A percentile compares a stretch with the other conserved stretches of the same genome.
phyloP scores from a whole-genome alignment of 1,140 invertebrate genomes.

The Oryctes rhinoceros region DNA sequence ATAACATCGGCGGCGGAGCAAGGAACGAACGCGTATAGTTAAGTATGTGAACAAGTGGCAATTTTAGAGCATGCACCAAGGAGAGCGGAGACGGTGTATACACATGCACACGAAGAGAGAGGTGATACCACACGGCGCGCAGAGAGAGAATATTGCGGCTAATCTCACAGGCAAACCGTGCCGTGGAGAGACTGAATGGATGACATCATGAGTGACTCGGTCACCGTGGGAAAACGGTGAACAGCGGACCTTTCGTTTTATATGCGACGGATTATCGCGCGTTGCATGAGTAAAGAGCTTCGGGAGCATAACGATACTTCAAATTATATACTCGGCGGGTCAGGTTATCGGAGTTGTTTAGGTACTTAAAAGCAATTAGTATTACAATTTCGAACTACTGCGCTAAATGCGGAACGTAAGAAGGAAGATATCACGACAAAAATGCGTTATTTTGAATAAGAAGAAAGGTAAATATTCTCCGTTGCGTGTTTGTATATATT shows the following conservation, averaged over 20 bases:
- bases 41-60: constrained; percentile 33
- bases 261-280: constrained; percentile 43
- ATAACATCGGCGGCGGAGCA: background rate
- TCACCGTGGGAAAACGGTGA: constrained; percentile 46
- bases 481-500: too few relatives aligned
- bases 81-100: constrained; percentile 1
- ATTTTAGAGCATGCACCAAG: constrained; percentile 22
- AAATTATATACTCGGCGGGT: constrained; percentile 40
- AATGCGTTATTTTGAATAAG: too few relatives aligned
- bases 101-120: constrained; percentile 10
- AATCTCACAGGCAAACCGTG: constrained; percentile 22
- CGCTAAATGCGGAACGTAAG: background rate
- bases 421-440: too few relatives aligned
- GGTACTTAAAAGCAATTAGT: constrained; percentile 34
- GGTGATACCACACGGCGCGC: constrained; percentile 7
- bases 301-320: constrained; percentile 41
- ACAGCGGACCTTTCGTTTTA: constrained; percentile 42
- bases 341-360: constrained; percentile 32
- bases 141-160: constrained; percentile 22
- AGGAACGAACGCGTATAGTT: background rate
- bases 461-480: too few relatives aligned
- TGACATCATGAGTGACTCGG: constrained; percentile 46
- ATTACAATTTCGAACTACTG: constrained; percentile 32
- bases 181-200: constrained; percentile 42
- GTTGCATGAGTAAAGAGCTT: constrained; percentile 42